A percentile compares a stretch with the other conserved stretches of the same genome.
Conservation (phyloP, 2,797 vertebrate species). For the Parauchenoglanis ngamensis region DNA sequence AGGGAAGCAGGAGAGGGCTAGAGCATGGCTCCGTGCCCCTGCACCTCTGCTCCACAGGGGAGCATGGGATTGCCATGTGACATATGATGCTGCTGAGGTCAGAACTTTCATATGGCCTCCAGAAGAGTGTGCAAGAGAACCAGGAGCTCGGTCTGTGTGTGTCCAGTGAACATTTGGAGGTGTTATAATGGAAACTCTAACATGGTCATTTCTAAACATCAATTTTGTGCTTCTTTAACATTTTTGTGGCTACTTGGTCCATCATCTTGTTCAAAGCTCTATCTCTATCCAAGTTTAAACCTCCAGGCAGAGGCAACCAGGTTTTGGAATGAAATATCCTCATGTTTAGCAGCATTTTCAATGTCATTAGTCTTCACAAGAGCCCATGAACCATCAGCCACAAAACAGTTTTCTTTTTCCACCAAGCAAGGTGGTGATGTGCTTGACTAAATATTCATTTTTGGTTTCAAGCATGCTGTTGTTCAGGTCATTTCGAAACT, state of each 20-base stretch:
- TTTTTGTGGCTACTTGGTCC: not conserved
- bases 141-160: not conserved
- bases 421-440: not conserved
- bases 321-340: not conserved
- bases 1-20: conserved; percentile 15
- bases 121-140: conserved; percentile 13
- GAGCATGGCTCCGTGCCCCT: conserved; percentile 16
- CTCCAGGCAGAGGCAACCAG: not conserved
- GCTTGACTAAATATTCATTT: not conserved
- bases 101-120: conserved; percentile 16
- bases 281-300: not conserved
- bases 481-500: not conserved
- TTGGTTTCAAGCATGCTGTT: not conserved
- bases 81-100: conserved; percentile 29
- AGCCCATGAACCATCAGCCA: not conserved
- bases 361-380: not conserved
- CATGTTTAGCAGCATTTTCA: not conserved
- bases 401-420: not conserved
- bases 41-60: conserved; percentile 14
- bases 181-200: not conserved
- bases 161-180: not conserved
- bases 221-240: not conserved
- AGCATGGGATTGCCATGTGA: conserved; percentile 9
- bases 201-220: not conserved
- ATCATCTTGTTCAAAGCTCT: not conserved